Evolutionary conservation across 2,113 vertebrate species (phyloP).

Genomic region (Phylloscopus whistleri): DNA sequence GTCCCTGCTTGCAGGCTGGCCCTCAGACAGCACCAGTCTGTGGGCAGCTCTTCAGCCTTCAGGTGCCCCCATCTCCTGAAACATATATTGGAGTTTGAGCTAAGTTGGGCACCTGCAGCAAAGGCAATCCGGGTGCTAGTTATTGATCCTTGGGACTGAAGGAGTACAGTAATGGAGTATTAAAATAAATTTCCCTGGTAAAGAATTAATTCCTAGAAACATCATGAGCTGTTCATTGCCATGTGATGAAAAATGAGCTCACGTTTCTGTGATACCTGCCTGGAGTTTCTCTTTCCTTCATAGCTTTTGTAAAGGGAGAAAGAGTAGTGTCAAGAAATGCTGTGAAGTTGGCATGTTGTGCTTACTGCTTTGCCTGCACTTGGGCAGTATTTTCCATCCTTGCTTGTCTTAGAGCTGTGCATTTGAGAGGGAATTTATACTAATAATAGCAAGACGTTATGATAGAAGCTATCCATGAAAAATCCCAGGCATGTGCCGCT

Average conservation of each 20-base stretch:
- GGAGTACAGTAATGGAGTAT: background rate
- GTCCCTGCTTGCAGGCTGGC: rapidly evolving
- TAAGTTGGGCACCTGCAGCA: background rate
- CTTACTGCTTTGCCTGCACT: background rate
- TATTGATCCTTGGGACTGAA: background rate
- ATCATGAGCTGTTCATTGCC: background rate
- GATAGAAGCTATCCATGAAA: constrained; percentile 58
- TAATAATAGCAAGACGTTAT: constrained; percentile 75
- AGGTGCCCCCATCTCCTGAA: background rate
- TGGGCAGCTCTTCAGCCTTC: rapidly evolving
- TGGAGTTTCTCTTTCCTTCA: background rate
- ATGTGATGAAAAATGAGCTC: background rate
- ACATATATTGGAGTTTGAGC: rapidly evolving
- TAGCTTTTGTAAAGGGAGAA: background rate
- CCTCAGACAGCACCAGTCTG: rapidly evolving
- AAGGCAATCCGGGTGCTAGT: rapidly evolving
- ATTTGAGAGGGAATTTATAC: constrained; percentile 64
- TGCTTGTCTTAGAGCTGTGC: constrained; percentile 64
- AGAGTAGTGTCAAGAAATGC: background rate
- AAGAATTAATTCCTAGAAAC: background rate
- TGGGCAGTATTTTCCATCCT: background rate
- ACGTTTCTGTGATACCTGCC: background rate
- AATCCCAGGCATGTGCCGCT: constrained; percentile 70
- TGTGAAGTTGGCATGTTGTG: background rate
- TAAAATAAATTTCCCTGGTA: background rate